Evolutionary conservation across 2,797 vertebrate species (phyloP), one percentile per base, ranked within the genome.

Genomic region (Trematomus bernacchii): DNA sequence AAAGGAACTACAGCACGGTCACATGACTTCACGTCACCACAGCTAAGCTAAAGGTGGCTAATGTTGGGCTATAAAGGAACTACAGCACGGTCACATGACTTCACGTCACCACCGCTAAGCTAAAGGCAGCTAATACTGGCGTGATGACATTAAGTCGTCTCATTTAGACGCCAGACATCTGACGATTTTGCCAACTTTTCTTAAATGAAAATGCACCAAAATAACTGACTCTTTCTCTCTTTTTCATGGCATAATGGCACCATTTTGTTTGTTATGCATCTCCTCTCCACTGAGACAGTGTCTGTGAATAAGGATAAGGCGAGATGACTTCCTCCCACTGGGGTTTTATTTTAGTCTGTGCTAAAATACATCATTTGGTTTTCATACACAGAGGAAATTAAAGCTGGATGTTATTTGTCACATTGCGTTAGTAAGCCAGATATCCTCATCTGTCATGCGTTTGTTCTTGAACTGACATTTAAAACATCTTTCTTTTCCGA

Each of bases 241-340:
- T 37, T 37, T 8, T 6, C 33, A 37, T 43, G 16, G 3, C 43
- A 43, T 62, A 62, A 47, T 81, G 78, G 67, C 77, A 80, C 73
- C 71, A 76, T 79, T 85, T 89, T 74, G 53, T 62, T 85, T 80
- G 80, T 30, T 76, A 30, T 53, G 66, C 54, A 27, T 21, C 65
- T 71, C 44, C 61, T 23, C 58, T 73, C 30, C 52, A 2, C 48
- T 4, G 73, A 81, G 66, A 54, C 61, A 1, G 10, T 27, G 64
- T 66, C 80, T 50, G 52, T 73, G 67, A 80, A 62, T 62, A 10
- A 71, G 66, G 59, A 76, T 40, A 18, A 46, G 48, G 44, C 0
- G n/a, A 47, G 51, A 59, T 21, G n/a, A 19, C 59, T 67, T 73
- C 50, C 61, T 53, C 55, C 40, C 16, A 30, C 14, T 63, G 37